phyloP scores from a whole-genome alignment of 2,797 vertebrate species.

The Sus cebifrons region DNA sequence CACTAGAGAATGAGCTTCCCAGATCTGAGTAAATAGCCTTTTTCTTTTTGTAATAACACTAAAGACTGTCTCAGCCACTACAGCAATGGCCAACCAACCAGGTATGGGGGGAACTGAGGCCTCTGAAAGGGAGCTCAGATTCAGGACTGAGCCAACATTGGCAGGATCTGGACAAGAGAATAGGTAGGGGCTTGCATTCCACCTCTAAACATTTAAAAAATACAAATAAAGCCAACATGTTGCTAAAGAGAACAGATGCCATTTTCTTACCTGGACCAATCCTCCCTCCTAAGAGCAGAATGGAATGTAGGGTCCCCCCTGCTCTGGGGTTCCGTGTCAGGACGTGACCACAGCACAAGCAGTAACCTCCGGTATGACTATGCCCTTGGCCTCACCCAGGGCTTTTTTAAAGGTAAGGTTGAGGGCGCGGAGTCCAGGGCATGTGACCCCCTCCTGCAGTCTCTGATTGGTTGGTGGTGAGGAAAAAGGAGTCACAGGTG shows the following conservation, averaged over 20 bases:
- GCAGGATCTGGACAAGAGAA: neutral
- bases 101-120: neutral
- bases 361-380: neutral
- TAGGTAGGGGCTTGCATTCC: fast-evolving
- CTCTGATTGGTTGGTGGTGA: neutral
- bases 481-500: neutral
- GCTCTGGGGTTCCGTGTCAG: neutral
- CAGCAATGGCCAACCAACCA: neutral
- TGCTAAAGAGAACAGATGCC: neutral
- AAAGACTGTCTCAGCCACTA: neutral
- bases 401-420: neutral
- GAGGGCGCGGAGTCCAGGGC: neutral
- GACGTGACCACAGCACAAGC: too few species aligned
- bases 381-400: neutral
- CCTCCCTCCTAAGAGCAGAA: neutral
- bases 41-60: neutral
- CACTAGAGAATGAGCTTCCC: neutral
- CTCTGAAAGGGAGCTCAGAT: neutral
- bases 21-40: neutral
- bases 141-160: neutral
- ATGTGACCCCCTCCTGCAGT: neutral
- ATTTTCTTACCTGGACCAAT: neutral
- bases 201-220: neutral
- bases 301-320: neutral
- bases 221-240: neutral